Percentiles rank a stretch among this genome's conserved stretches.
These are phyloP conservation scores for human DNA, from an alignment of 2,113 vertebrate genomes.

Conservation along the genomic window GRCh38 chr1:22358001-22358500, in stretches of 20 bases:
- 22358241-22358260: background rate
- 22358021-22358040: background rate
- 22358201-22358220: background rate
- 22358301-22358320: background rate
- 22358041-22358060: background rate
- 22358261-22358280: background rate
- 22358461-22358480: background rate
- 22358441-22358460: background rate
- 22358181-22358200: background rate
- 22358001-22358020: background rate
- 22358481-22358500: background rate
- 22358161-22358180: background rate
- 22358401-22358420: conserved; percentile 2
- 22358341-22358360: background rate
- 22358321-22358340: background rate
- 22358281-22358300: background rate
- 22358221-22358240: background rate
- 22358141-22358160: background rate
- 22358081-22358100: background rate
- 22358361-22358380: background rate
- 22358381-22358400: background rate
- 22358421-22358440: background rate
- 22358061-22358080: background rate
- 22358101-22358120: too few species aligned
- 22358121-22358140: background rate